phyloP scores from a whole-genome alignment of 1,140 invertebrate genomes.

The Copidosoma floridanum region DNA sequence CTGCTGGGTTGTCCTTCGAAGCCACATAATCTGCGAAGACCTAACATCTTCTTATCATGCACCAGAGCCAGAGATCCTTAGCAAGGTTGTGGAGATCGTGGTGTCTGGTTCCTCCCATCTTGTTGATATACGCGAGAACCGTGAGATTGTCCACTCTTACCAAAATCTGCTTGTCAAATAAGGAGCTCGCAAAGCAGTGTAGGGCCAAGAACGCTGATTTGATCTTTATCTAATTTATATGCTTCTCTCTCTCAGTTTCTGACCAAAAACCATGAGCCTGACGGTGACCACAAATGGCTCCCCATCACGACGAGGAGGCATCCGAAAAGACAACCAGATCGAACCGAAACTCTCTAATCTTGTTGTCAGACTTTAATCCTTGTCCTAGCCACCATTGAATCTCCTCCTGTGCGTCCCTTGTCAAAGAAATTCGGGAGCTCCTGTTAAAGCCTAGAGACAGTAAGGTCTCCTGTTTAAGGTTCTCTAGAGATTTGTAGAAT shows the following conservation, averaged over 20 bases:
- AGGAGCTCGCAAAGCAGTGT: conserved; percentile 40
- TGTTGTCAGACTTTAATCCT: conserved; percentile 1
- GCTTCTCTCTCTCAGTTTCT: conserved; percentile 26
- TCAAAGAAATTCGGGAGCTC: neutral
- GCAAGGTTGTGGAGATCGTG: conserved; percentile 35
- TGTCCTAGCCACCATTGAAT: conserved; percentile 19
- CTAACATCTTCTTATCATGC: neutral
- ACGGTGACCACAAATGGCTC: conserved; percentile 32
- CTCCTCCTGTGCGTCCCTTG: conserved; percentile 1
- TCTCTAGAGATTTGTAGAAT: conserved; percentile 23
- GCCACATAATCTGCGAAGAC: conserved; percentile 37
- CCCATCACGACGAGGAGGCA: conserved; percentile 45
- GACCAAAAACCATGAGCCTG: conserved; percentile 36
- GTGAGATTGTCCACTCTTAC: conserved; percentile 46
- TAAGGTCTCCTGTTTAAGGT: conserved; percentile 26
- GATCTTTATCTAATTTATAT: conserved; percentile 47
- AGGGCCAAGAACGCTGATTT: conserved; percentile 39
- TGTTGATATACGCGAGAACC: conserved; percentile 44
- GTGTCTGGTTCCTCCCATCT: conserved; percentile 35
- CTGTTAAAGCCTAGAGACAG: conserved; percentile 21
- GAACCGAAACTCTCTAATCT: conserved; percentile 30
- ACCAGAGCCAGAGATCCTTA: conserved; percentile 12
- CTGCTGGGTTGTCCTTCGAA: conserved; percentile 37
- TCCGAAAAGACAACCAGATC: conserved; percentile 49
- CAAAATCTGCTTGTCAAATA: conserved; percentile 37